These are phyloP conservation scores for Pammene fasciana DNA, from an alignment of 2,888 invertebrate genomes.

Conservation along the genomic window DNA sequence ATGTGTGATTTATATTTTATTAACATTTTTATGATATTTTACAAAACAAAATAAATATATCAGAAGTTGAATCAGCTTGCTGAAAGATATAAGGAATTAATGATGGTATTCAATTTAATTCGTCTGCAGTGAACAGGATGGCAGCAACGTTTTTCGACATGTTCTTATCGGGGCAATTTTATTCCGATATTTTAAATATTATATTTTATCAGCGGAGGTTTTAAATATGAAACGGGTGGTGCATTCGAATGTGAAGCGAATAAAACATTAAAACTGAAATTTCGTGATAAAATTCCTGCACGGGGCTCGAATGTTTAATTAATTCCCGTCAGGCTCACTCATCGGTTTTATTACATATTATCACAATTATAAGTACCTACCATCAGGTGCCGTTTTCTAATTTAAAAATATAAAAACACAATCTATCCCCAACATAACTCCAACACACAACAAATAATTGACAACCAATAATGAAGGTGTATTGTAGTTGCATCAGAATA, in stretches of 20 bases:
- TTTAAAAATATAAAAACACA: too few species aligned
- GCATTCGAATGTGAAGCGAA: constrained; percentile 44
- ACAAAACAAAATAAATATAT: not conserved
- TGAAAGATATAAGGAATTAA: not conserved
- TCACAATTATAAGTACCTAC: constrained; percentile 14
- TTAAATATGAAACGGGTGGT: constrained; percentile 43
- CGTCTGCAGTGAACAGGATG: constrained; percentile 11
- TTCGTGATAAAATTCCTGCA: constrained; percentile 37
- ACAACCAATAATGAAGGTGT: too few species aligned
- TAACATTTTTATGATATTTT: not conserved
- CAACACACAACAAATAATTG: too few species aligned
- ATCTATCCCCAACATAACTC: too few species aligned
- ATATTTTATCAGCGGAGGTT: constrained; percentile 32
- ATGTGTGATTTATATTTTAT: not conserved
- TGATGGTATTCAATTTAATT: constrained; percentile 21
- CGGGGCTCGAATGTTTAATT: constrained; percentile 33
- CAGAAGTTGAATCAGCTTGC: not conserved
- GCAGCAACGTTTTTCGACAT: constrained; percentile 9
- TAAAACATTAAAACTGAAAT: constrained; percentile 43
- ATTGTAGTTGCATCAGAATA: too few species aligned
- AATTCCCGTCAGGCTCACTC: constrained; percentile 12
- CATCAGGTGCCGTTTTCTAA: too few species aligned
- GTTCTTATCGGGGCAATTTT: constrained; percentile 21
- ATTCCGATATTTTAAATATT: constrained; percentile 21
- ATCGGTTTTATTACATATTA: constrained; percentile 29